Conservation (phyloP, 2,888 invertebrate genomes). For the Cheilosia vulpina region DNA sequence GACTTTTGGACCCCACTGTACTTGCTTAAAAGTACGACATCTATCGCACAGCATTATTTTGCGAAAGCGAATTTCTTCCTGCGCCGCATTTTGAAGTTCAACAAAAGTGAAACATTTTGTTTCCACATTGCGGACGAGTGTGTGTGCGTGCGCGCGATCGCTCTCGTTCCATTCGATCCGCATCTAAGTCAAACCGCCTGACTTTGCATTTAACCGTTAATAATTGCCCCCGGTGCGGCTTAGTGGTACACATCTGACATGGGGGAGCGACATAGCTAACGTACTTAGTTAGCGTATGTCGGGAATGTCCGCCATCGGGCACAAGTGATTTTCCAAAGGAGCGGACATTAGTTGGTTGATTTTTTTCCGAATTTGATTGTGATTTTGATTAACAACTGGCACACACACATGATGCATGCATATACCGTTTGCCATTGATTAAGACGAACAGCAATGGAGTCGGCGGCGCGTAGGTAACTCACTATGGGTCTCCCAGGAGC, state of each 20-base stretch:
- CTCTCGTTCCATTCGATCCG: slow-evolving; percentile 18
- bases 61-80: slow-evolving; percentile 70
- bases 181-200: slow-evolving; percentile 34
- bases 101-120: slow-evolving; percentile 68
- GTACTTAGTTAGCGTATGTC: slow-evolving; percentile 38
- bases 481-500: slow-evolving; percentile 38
- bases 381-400: slow-evolving; percentile 66
- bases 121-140: slow-evolving; percentile 16
- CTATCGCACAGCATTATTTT: slow-evolving; percentile 33
- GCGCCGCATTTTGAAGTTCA: slow-evolving; percentile 69
- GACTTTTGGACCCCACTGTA: slow-evolving; percentile 36
- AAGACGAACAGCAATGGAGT: slow-evolving; percentile 41
- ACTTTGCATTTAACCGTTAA: slow-evolving; percentile 74
- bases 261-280: slow-evolving; percentile 48
- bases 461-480: slow-evolving; percentile 23
- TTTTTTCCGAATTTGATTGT: slow-evolving; percentile 52
- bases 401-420: not conserved
- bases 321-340: slow-evolving; percentile 37
- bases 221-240: slow-evolving; percentile 58
- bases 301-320: slow-evolving; percentile 68
- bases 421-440: slow-evolving; percentile 51
- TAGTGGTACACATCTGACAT: slow-evolving; percentile 45
- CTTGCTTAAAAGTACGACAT: slow-evolving; percentile 27
- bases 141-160: slow-evolving; percentile 11
- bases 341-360: slow-evolving; percentile 53